Base-by-base conservation (phyloP, 2,113 vertebrate genomes). In the Cacatua alba region DNA sequence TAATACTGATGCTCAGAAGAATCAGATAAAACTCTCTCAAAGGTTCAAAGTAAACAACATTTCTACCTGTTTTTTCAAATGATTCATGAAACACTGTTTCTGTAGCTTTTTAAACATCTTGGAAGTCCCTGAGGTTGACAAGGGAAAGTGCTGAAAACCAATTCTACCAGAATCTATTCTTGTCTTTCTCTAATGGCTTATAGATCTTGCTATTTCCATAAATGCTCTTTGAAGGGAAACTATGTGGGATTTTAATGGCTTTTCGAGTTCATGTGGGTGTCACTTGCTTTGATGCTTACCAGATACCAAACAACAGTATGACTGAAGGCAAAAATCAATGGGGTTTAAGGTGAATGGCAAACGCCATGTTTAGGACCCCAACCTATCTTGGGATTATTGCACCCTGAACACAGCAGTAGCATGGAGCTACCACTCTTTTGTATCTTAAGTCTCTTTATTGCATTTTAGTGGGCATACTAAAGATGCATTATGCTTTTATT, bases 151-250 rank as follows among this genome's bases (percentile, higher is more conserved):
- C 65, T 88, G 74, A 88, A 94, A 96, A 81, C 16, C 64, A 77
- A 64, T 83, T 85, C 49, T 83, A 83, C 62, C 44, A 57, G n/a
- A 88, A 71, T 81, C 88, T 96, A 88, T 95, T 96, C 75, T 90
- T 88, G 55, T 88, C 85, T 88, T 93, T 84, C 76, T 88, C 79
- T 94, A 96, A 96, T 93, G 80, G 76, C 57, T 92, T 95, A 96
- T 86, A 88, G 90, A 96, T 92, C 69, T 91, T 86, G 80, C 37
- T 92, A 71, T 94, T 93, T 92, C 92, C 90, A 95, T 95, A 96
- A 96, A 84, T 90, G 72, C 55, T 81, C 76, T 96, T 94, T 96
- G 90, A 90, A 93, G 88, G 68, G 92, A 90, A 96, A 84, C 37
- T 88, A 39, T 78, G 88, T 65, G 62, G 77, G 72, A 94, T 95